Evolutionary conservation across 2,888 invertebrate species (phyloP), one percentile per base, ranked within the genome.

Genomic region (Dicyrtomina minuta): DNA sequence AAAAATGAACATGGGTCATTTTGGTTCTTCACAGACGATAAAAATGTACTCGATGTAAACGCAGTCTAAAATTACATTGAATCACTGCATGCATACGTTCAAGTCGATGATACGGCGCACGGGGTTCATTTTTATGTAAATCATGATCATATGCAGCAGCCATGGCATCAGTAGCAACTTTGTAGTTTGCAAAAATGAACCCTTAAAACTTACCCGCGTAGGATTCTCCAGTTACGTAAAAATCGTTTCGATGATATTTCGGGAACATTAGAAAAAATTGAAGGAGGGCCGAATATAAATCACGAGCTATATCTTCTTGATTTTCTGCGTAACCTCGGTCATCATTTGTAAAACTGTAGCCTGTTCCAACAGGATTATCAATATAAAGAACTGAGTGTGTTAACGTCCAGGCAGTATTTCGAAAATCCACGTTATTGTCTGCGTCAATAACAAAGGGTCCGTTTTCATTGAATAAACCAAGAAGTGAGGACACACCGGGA

Each of bases 151-250:
- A n/a, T n/a, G n/a, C n/a, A n/a, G n/a, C n/a, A n/a, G n/a, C n/a
- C n/a, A n/a, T n/a, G n/a, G n/a, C n/a, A n/a, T n/a, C n/a, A n/a
- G n/a, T n/a, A n/a, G n/a, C n/a, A n/a, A n/a, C n/a, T n/a, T n/a
- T n/a, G n/a, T n/a, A n/a, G n/a, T n/a, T n/a, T n/a, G n/a, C n/a
- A n/a, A n/a, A n/a, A n/a, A n/a, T n/a, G n/a, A n/a, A n/a, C n/a
- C n/a, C n/a, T n/a, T n/a, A n/a, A n/a, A n/a, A n/a, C n/a, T n/a
- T n/a, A n/a, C n/a, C n/a, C n/a, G n/a, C n/a, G n/a, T n/a, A n/a
- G n/a, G n/a, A 93, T 83, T 96, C 95, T 1, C 96, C 96, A 0
- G 92, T 89, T 0, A 93, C 87, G 83, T 88, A 96, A 81, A 96
- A 94, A 62, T 90, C 89, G 78, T 89, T 89, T 0, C 83, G 80